Conservation (phyloP, 2,888 invertebrate species). For the Eustalomyia histrio region DNA sequence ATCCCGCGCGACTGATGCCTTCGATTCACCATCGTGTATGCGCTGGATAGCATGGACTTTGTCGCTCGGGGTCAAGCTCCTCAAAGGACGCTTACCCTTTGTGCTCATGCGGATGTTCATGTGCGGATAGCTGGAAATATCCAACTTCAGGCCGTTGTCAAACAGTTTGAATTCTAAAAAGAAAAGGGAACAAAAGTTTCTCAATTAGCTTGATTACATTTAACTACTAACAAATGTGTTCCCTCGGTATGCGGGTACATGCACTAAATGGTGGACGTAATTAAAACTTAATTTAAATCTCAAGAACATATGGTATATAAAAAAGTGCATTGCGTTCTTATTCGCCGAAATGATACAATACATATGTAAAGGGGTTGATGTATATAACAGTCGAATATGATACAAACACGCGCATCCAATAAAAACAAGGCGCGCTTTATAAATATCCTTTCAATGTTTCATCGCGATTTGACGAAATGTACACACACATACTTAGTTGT, state of each 20-base stretch:
- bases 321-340: conserved; percentile 70
- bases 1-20: conserved; percentile 91
- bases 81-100: conserved; percentile 89
- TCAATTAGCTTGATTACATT: conserved; percentile 4
- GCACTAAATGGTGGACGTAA: neutral
- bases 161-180: conserved; percentile 77
- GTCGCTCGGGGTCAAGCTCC: conserved; percentile 87
- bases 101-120: conserved; percentile 82
- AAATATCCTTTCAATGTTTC: conserved; percentile 67
- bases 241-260: neutral
- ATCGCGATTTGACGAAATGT: conserved; percentile 63
- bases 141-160: conserved; percentile 78
- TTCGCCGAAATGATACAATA: conserved; percentile 71
- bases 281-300: neutral
- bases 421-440: conserved; percentile 73
- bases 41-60: conserved; percentile 90
- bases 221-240: neutral
- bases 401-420: conserved; percentile 71
- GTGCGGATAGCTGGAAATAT: conserved; percentile 78
- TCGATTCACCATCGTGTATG: conserved; percentile 91
- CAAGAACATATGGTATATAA: neutral
- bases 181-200: conserved; percentile 15
- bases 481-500: neutral
- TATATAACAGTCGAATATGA: conserved; percentile 23
- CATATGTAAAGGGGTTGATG: conserved; percentile 70